These are phyloP conservation scores for Heterotis niloticus DNA, from an alignment of 2,113 vertebrate genomes.

Conservation along the genomic window DNA sequence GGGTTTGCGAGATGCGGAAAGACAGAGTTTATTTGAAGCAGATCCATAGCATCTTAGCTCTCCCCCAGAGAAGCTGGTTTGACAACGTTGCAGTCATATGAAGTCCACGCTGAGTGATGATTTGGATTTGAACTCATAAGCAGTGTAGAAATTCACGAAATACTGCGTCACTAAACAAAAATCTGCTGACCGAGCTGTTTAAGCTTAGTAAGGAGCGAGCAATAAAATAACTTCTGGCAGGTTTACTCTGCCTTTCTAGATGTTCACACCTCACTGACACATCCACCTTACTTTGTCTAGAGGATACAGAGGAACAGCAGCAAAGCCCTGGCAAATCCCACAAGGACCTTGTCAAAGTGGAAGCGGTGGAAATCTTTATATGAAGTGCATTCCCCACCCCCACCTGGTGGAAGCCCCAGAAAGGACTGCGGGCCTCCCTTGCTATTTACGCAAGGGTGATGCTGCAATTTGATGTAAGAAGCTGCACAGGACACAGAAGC, in stretches of 20 bases:
- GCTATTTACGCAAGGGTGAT: neutral
- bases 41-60: too few relatives aligned
- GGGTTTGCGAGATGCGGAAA: too few relatives aligned
- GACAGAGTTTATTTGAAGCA: too few relatives aligned
- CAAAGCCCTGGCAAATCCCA: slow-evolving; percentile 33
- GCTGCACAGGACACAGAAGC: neutral
- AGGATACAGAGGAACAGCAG: slow-evolving; percentile 36
- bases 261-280: neutral
- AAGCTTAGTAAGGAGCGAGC: too few relatives aligned
- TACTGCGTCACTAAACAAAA: too few relatives aligned
- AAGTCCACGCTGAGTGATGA: too few relatives aligned
- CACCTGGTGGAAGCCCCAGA: neutral
- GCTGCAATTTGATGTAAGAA: neutral
- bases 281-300: slow-evolving; percentile 42
- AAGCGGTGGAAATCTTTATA: slow-evolving; percentile 69
- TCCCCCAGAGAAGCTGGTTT: too few relatives aligned
- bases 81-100: too few relatives aligned
- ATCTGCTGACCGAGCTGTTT: too few relatives aligned
- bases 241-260: neutral
- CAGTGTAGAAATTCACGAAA: too few relatives aligned
- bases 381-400: slow-evolving; percentile 37
- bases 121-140: too few relatives aligned
- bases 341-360: slow-evolving; percentile 44
- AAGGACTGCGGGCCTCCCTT: neutral
- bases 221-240: neutral